phyloP scores from a whole-genome alignment of 37 sponge, comb jelly and placozoan species.

The Spongilla lacustris region DNA sequence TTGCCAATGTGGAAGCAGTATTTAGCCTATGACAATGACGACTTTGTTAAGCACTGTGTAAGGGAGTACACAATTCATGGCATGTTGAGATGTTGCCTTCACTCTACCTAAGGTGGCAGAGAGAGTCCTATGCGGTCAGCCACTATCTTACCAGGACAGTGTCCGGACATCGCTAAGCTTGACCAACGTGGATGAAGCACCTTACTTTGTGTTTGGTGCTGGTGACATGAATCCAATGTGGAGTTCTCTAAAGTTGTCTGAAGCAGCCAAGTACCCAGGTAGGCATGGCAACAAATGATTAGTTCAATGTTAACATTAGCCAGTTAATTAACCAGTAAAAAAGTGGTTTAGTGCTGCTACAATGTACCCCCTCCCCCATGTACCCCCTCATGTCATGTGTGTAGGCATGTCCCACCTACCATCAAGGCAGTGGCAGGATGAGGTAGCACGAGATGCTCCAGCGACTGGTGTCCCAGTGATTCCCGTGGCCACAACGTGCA shows the following conservation, averaged over 20 bases:
- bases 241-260: slow-evolving; percentile 47
- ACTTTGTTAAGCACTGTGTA: slow-evolving; percentile 52
- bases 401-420: slow-evolving; percentile 55
- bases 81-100: not conserved
- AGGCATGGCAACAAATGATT: not conserved
- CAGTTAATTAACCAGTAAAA: no score
- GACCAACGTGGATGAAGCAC: not conserved
- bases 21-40: slow-evolving; percentile 35
- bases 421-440: slow-evolving; percentile 21
- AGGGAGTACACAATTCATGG: slow-evolving; percentile 16
- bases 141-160: not conserved
- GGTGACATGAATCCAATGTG: slow-evolving; percentile 28
- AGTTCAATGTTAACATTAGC: no score
- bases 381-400: no score
- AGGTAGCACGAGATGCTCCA: not conserved
- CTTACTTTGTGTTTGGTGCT: not conserved
- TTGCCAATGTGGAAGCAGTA: slow-evolving; percentile 54
- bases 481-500: not conserved
- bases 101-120: not conserved
- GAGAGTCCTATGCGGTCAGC: not conserved
- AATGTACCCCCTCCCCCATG: no score
- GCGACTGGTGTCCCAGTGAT: not conserved
- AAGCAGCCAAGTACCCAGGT: slow-evolving; percentile 55
- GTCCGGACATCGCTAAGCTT: not conserved
- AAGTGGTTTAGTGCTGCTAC: no score